Evolutionary conservation across 2,888 invertebrate species (phyloP).

Genomic region (Globia sparganii): DNA sequence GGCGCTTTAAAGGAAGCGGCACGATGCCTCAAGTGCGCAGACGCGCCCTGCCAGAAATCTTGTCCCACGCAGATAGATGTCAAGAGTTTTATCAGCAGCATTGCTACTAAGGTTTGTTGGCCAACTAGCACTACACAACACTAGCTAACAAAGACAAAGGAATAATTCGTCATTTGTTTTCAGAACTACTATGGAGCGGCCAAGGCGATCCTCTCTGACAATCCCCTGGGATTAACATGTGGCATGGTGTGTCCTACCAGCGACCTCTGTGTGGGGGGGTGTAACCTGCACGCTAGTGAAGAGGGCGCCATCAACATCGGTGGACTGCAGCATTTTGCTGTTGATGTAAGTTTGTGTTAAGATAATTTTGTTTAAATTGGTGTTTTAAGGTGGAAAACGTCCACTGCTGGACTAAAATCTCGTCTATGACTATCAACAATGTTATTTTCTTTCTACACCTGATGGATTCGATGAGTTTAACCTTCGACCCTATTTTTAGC

Average conservation of each 20-base stretch:
- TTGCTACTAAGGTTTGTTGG: conserved; percentile 98
- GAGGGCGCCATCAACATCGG: conserved; percentile 99
- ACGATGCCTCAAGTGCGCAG: conserved; percentile 97
- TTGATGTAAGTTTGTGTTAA: conserved; percentile 92
- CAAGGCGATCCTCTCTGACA: conserved; percentile 98
- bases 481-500: not conserved
- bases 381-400: not conserved
- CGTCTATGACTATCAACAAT: not conserved
- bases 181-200: conserved; percentile 99
- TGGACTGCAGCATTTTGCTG: conserved; percentile 99
- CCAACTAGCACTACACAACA: too few species aligned
- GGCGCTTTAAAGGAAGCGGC: conserved; percentile 97
- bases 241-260: conserved; percentile 99
- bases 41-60: conserved; percentile 99
- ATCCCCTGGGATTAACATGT: conserved; percentile 98
- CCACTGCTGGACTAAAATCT: not conserved
- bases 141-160: too few species aligned
- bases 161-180: conserved; percentile 3
- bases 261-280: conserved; percentile 99
- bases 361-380: not conserved
- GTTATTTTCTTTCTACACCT: not conserved
- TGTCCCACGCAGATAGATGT: conserved; percentile 99
- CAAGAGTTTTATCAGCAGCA: conserved; percentile 98
- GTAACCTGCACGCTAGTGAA: conserved; percentile 98
- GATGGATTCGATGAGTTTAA: too few species aligned